phyloP scores from a whole-genome alignment of 2,113 vertebrate species.

The Neolamprologus modestus region DNA sequence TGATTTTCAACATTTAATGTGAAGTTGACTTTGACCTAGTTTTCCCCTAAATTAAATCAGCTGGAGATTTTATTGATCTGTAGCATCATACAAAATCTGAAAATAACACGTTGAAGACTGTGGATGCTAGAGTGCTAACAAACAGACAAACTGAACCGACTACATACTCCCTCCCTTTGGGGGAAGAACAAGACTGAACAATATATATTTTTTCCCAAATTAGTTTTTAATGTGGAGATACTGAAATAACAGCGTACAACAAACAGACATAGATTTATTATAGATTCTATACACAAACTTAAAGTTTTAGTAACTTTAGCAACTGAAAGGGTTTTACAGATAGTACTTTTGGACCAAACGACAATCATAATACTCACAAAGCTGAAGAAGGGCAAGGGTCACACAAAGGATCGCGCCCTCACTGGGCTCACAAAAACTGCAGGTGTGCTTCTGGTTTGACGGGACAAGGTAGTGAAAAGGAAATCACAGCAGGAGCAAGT shows the following conservation, averaged over 20 bases:
- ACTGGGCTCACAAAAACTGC: conserved; percentile 38
- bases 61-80: background rate
- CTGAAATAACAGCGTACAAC: conserved; percentile 61
- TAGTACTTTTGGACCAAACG: conserved; percentile 49
- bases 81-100: background rate
- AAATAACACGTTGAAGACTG: background rate
- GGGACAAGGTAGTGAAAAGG: conserved; percentile 18
- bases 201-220: background rate
- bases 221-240: conserved; percentile 57
- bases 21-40: background rate
- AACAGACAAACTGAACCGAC: background rate
- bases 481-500: conserved; percentile 38
- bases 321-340: conserved; percentile 46
- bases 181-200: background rate
- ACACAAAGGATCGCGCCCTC: conserved; percentile 23
- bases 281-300: conserved; percentile 28
- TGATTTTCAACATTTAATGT: background rate
- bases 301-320: conserved; percentile 40
- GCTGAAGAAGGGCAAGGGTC: conserved; percentile 30
- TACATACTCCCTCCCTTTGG: background rate
- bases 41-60: background rate
- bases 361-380: conserved; percentile 53
- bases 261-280: conserved; percentile 50
- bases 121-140: background rate
- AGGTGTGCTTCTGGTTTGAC: conserved; percentile 47